phyloP scores from a whole-genome alignment of 2,888 invertebrate genomes.

The Heliconius cydno region DNA sequence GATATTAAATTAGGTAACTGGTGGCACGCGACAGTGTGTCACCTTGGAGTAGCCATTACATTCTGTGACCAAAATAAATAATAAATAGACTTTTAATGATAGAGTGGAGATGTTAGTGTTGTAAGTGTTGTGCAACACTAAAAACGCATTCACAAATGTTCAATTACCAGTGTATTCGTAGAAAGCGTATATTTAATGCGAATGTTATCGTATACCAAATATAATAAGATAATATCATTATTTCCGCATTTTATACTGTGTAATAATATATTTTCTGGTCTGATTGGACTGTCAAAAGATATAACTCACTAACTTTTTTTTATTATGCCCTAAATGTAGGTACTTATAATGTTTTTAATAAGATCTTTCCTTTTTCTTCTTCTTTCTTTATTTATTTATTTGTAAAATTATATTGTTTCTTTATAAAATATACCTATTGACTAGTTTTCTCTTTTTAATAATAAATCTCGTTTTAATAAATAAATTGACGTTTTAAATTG shows the following conservation, averaged over 20 bases:
- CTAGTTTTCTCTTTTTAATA: neutral
- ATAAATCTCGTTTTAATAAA: no score
- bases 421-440: neutral
- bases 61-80: conserved; percentile 55
- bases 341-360: no score
- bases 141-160: conserved; percentile 61
- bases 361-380: neutral
- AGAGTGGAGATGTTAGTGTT: conserved; percentile 47
- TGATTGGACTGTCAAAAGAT: no score
- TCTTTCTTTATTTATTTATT: no score
- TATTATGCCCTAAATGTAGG: no score
- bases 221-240: conserved; percentile 25
- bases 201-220: conserved; percentile 39
- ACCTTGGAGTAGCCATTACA: conserved; percentile 50
- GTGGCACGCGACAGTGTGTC: conserved; percentile 47
- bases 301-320: neutral
- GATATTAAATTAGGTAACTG: conserved; percentile 43
- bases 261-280: conserved; percentile 23
- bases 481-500: no score
- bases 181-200: conserved; percentile 45
- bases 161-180: conserved; percentile 53
- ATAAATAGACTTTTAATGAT: conserved; percentile 57
- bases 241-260: conserved; percentile 34
- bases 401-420: neutral
- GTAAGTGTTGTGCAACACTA: conserved; percentile 53